Evolutionary conservation across 2,888 invertebrate species (phyloP), one percentile per base, ranked within the genome.

Genomic region (Drosophila bunnanda): DNA sequence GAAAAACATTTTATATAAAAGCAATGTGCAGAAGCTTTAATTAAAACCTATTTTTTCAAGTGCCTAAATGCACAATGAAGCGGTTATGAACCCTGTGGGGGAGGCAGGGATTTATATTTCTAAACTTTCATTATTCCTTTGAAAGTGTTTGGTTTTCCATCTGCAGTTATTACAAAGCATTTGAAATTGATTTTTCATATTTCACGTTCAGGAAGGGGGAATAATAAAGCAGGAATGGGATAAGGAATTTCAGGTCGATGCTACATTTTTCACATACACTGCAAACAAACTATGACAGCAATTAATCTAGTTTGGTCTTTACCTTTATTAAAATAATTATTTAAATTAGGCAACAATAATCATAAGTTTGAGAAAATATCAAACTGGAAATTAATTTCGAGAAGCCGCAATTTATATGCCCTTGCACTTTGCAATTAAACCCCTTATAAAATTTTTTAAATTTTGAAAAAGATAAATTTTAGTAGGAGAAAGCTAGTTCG

Each of bases 161-260:
- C 36, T 68, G 71, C 59, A 78, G 81, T 75, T 83, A 48, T 36
- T 73, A 39, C 30, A 41, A 34, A 57, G 70, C 77, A 75, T 66
- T 55, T 77, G 73, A 76, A 83, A 87, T 87, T 79, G 87, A 83
- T 81, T 83, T 87, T 79, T 76, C 75, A 84, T 84, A 77, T 84
- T 77, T 71, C 28, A 30, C 17, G 15, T 48, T 1, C 17, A 30
- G 13, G 4, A 4, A 30, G 30, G 17, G 48, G 17, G 7, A 48
- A 48, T 17, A 28, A 30, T 30, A 30, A 17, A 30, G 30, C 17
- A 8, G 30, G 30, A 48, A 30, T 30, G n/a, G 10, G n/a, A 5
- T n/a, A 46, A n/a, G 13, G 17, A 17, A 48, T 30, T 30, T 48
- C 12, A 30, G 28, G 17, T 4, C 17, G 1, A 17, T 13, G 12